These are phyloP conservation scores for Hippocampus zosterae DNA, from an alignment of 2,113 vertebrate species.

Conservation along the genomic window DNA sequence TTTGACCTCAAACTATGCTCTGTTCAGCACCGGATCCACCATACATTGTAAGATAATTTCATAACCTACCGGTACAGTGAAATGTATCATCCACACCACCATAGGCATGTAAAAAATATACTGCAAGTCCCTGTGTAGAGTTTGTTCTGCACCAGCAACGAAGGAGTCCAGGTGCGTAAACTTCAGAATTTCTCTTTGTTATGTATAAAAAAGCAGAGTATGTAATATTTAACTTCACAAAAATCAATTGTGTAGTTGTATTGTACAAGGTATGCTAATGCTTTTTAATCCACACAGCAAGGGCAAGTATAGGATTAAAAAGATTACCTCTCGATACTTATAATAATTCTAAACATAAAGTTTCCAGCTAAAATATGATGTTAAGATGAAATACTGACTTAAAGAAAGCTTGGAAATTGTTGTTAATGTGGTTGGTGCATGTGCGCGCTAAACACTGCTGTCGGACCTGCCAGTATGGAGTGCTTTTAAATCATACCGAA, in stretches of 20 bases:
- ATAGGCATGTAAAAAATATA: neutral
- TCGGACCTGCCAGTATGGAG: neutral
- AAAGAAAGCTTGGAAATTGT: neutral
- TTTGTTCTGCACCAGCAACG: neutral
- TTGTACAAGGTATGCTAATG: neutral
- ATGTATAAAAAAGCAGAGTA: neutral
- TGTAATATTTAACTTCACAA: conserved; percentile 22
- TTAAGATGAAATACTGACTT: neutral
- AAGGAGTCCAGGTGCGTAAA: neutral
- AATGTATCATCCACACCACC: conserved; percentile 1
- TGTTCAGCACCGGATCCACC: neutral
- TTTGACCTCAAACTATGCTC: conserved; percentile 11
- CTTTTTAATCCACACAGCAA: neutral
- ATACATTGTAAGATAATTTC: neutral
- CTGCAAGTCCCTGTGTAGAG: neutral
- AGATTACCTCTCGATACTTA: too few relatives aligned
- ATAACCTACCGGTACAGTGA: neutral
- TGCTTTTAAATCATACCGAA: conserved; percentile 1
- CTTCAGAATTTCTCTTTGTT: neutral
- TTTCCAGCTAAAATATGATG: neutral
- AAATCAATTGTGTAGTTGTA: neutral
- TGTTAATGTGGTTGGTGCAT: neutral
- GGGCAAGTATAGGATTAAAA: neutral
- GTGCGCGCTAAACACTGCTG: neutral
- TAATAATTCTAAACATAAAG: neutral